Conservation (phyloP, 2,888 invertebrate species). For the Tachina fera region DNA sequence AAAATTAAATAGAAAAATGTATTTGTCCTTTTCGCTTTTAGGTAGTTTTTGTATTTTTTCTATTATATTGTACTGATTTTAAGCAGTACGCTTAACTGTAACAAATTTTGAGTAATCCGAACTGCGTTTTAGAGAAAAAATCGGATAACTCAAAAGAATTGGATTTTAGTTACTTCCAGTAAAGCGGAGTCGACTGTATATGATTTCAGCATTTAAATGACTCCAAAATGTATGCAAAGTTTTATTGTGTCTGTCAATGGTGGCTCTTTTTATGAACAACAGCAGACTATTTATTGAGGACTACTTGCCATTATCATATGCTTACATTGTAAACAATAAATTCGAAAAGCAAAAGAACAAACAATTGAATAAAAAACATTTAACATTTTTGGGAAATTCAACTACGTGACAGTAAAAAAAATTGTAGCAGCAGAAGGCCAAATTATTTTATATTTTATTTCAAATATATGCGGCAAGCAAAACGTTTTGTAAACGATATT, state of each 20-base stretch:
- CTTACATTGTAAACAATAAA: constrained; percentile 68
- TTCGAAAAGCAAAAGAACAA: constrained; percentile 44
- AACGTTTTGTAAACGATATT: background rate
- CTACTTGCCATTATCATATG: constrained; percentile 64
- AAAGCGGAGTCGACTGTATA: too few relatives aligned
- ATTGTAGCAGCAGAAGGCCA: background rate
- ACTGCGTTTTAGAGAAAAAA: too few relatives aligned
- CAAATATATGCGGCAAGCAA: background rate
- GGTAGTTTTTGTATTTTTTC: too few relatives aligned
- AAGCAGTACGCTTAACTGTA: too few relatives aligned
- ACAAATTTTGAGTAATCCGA: too few relatives aligned
- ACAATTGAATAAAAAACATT: constrained; percentile 7
- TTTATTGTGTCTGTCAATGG: background rate
- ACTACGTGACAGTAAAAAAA: constrained; percentile 63
- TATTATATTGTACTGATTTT: too few relatives aligned
- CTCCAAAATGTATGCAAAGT: constrained; percentile 28
- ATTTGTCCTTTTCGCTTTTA: too few relatives aligned
- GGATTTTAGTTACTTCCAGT: too few relatives aligned
- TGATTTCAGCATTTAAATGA: too few relatives aligned
- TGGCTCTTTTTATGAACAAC: background rate
- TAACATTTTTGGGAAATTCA: constrained; percentile 30
- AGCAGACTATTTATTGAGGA: constrained; percentile 50
- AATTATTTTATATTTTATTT: background rate
- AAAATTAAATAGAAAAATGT: too few relatives aligned
- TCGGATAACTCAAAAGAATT: too few relatives aligned